Evolutionary conservation across 2,888 invertebrate species (phyloP).

Genomic region (Ceriagrion tenellum): DNA sequence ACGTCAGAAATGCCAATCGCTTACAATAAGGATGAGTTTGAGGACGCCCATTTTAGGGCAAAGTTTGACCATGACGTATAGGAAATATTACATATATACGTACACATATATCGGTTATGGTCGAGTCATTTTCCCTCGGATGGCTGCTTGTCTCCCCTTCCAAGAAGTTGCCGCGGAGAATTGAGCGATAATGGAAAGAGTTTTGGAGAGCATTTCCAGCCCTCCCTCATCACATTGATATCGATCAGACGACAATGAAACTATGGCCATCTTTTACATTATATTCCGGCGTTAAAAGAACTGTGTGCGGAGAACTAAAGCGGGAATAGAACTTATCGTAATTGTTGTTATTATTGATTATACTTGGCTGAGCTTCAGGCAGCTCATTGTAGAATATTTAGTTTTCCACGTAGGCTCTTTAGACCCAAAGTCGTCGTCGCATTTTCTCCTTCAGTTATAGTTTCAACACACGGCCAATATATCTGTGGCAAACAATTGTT

Average conservation of each 20-base stretch:
- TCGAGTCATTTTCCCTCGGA: neutral
- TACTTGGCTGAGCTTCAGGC: too few species aligned
- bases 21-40: conserved; percentile 31
- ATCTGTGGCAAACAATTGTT: too few species aligned
- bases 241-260: neutral
- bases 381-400: too few species aligned
- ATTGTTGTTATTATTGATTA: too few species aligned
- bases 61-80: conserved; percentile 22
- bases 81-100: neutral
- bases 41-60: neutral
- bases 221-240: neutral
- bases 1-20: conserved; percentile 35
- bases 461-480: too few species aligned
- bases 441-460: too few species aligned
- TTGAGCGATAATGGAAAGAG: conserved; percentile 25
- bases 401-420: too few species aligned
- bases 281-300: neutral
- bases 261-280: neutral
- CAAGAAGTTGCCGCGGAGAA: neutral
- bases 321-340: neutral
- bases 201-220: neutral
- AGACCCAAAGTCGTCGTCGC: too few species aligned
- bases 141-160: neutral
- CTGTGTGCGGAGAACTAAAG: neutral
- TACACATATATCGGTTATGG: neutral